A percentile compares a stretch with the other conserved stretches of the same genome.
Evolutionary conservation across 2,113 vertebrate genomes (phyloP).

Genomic region (Rhinoderma darwinii): DNA sequence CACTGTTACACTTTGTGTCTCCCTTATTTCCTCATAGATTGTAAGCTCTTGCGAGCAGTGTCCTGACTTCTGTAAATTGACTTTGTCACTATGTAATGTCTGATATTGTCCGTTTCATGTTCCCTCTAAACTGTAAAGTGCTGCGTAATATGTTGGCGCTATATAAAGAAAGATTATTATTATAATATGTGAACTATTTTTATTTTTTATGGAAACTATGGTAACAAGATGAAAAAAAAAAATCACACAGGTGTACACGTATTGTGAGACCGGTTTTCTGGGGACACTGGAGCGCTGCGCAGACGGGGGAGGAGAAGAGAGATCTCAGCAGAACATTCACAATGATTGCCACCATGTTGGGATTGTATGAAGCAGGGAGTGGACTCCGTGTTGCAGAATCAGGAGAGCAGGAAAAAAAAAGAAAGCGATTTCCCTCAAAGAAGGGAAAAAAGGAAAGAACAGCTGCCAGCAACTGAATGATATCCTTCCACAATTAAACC

Average conservation of each 20-base stretch:
- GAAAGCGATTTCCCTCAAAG: slow-evolving; percentile 24
- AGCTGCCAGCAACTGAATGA: slow-evolving; percentile 56
- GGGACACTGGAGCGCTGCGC: neutral
- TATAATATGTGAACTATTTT: neutral
- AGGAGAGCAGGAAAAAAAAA: neutral
- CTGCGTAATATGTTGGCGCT: too few relatives aligned
- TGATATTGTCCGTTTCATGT: too few relatives aligned
- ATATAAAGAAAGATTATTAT: too few relatives aligned
- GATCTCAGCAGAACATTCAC: neutral
- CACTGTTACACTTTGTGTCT: too few relatives aligned
- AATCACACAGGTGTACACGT: neutral
- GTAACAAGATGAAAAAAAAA: neutral
- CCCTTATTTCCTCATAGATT: too few relatives aligned
- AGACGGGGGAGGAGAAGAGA: neutral
- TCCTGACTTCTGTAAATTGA: too few relatives aligned
- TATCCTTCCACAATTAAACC: slow-evolving; percentile 59
- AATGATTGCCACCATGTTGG: neutral
- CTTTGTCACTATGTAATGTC: too few relatives aligned
- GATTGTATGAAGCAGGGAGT: neutral
- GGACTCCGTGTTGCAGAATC: neutral
- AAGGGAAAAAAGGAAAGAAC: slow-evolving; percentile 19
- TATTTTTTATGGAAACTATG: neutral
- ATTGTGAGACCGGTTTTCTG: neutral
- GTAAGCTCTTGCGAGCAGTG: too few relatives aligned
- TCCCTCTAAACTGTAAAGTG: too few relatives aligned